A percentile compares a stretch with the other conserved stretches of the same genome.
Evolutionary conservation across 2,113 vertebrate genomes (phyloP).

Genomic region (Copsychus sechellarum): DNA sequence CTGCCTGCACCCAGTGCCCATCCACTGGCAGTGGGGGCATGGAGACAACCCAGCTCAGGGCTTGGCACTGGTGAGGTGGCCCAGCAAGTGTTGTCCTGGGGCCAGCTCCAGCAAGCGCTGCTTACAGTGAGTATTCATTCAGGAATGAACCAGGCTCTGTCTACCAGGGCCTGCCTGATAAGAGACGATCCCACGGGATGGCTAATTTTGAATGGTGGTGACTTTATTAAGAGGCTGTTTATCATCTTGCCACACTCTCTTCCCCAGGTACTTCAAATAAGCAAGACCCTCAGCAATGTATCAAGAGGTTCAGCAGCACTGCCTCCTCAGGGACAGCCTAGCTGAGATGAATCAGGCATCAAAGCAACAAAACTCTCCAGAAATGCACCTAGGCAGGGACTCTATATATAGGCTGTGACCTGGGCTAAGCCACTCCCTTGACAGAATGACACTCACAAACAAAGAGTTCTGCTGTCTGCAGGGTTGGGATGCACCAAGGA

Average conservation of each 20-base stretch:
- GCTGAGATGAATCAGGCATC: constrained; percentile 32
- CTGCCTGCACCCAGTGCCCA: not conserved
- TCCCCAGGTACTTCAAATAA: not conserved
- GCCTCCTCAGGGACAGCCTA: constrained; percentile 4
- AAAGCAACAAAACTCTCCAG: constrained; percentile 34
- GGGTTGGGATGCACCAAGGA: not conserved
- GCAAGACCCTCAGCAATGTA: not conserved
- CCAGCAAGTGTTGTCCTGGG: constrained; percentile 12
- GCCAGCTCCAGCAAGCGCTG: not conserved
- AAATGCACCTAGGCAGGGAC: constrained; percentile 15
- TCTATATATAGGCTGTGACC: constrained; percentile 54
- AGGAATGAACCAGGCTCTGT: constrained; percentile 42
- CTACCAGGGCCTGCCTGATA: constrained; percentile 32
- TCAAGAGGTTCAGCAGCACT: not conserved
- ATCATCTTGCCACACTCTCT: not conserved
- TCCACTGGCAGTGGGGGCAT: accelerated
- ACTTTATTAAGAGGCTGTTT: constrained; percentile 8
- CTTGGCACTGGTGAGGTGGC: constrained; percentile 8
- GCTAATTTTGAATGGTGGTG: constrained; percentile 16
- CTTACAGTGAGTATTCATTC: constrained; percentile 14
- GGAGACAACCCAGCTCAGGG: not conserved
- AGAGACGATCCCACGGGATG: not conserved
- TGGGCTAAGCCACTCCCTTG: not conserved
- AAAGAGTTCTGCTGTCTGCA: constrained; percentile 52
- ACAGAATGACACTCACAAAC: constrained; percentile 39